Evolutionary conservation across 1,140 invertebrate genomes (phyloP).

Genomic region (Hypsibius dujardini): DNA sequence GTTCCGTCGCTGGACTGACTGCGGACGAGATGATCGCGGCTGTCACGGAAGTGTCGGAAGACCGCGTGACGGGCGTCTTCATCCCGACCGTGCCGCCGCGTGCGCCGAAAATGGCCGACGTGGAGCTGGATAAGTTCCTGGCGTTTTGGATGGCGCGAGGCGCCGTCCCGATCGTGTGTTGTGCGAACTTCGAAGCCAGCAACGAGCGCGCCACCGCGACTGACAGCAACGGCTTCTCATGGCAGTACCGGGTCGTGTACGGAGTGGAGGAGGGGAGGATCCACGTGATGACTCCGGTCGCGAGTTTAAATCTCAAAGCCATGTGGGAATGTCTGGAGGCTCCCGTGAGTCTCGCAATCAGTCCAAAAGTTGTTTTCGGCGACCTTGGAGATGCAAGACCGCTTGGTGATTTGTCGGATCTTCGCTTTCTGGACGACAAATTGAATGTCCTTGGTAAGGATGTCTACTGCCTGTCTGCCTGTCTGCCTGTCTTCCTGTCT

Average conservation of each 20-base stretch:
- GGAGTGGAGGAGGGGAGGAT: background rate
- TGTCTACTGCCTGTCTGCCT: too few relatives aligned
- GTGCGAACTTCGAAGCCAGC: background rate
- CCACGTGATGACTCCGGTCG: background rate
- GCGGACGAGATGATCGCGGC: background rate
- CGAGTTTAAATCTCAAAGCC: background rate
- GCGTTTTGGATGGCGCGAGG: background rate
- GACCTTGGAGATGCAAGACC: background rate
- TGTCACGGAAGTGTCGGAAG: background rate
- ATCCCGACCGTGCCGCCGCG: background rate
- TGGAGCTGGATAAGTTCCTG: background rate
- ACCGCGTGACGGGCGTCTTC: background rate
- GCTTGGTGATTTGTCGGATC: background rate
- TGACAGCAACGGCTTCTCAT: background rate
- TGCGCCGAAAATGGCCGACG: background rate
- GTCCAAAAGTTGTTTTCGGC: background rate
- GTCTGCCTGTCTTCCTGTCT: too few relatives aligned
- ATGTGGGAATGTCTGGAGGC: background rate
- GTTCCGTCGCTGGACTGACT: background rate
- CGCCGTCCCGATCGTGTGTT: background rate
- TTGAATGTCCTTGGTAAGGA: background rate
- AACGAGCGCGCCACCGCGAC: background rate
- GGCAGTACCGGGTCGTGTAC: slow-evolving; percentile 3
- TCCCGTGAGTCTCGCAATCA: background rate
- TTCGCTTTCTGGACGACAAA: background rate